Evolutionary conservation across 2,113 vertebrate species (phyloP), one percentile per base, ranked within the genome.

Genomic region (Cacatua alba): DNA sequence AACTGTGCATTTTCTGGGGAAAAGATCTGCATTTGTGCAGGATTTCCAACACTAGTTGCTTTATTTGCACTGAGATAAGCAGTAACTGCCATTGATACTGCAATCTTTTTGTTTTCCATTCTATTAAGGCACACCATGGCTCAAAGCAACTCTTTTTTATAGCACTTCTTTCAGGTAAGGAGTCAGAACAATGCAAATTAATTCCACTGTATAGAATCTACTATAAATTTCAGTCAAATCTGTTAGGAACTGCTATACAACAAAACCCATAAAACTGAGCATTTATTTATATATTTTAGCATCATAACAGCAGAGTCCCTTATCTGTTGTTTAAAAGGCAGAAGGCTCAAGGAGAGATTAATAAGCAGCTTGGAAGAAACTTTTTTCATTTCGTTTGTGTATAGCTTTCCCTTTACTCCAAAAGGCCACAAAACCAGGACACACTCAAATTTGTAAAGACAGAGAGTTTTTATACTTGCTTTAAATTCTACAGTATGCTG

Each of bases 281-380:
- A 68, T 55, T 67, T 90, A 49, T 69, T 91, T 77, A 65, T n/a
- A 9, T 43, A 53, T 74, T 93, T 77, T 57, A 94, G 35, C 55
- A 80, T n/a, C 4, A 2, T 71, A 94, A 59, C 37, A 53, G 71
- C 19, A 67, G 63, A 90, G 39, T 67, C 68, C 20, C 68, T 81
- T 86, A 78, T 67, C 68, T 64, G 86, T 75, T 94, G 53, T 81
- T 91, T 75, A 63, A 91, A 83, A 96, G 26, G 29, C 31, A 92
- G 60, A 81, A 86, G 39, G 43, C 68, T 59, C 64, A 93, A 70
- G 64, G 13, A 92, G 17, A 86, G 29, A 81, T 88, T 70, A 92
- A 85, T 53, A 37, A 94, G 64, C 70, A 31, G 43, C 46, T 81
- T 71, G 26, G 46, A 94, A 82, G 39, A 71, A 82, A 83, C 33